phyloP scores from a whole-genome alignment of 2,797 vertebrate species.

The Neosilurus hyrtlii region DNA sequence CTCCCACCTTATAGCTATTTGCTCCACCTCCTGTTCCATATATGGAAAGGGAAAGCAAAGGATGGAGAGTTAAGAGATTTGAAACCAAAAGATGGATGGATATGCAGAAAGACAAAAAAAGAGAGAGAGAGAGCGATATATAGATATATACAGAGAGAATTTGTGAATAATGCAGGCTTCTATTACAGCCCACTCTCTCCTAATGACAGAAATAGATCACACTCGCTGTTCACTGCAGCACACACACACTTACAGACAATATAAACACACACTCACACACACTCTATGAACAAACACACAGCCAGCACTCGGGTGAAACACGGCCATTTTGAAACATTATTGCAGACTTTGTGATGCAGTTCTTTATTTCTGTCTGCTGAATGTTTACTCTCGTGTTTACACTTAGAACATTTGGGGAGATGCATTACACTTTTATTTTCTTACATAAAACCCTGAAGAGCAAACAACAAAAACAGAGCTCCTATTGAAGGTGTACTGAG shows the following conservation, averaged over 20 bases:
- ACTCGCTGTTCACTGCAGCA: constrained; percentile 57
- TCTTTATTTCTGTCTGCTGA: background rate
- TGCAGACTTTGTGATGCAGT: background rate
- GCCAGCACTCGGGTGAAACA: background rate
- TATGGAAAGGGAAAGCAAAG: background rate
- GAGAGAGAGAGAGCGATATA: background rate
- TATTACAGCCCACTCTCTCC: constrained; percentile 70
- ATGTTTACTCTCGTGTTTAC: background rate
- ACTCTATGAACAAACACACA: background rate
- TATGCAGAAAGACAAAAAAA: background rate
- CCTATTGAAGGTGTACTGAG: background rate
- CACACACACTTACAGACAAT: constrained; percentile 55
- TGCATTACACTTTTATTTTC: background rate
- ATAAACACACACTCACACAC: background rate
- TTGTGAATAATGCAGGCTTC: constrained; percentile 75
- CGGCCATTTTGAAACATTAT: constrained; percentile 6
- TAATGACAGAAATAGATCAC: constrained; percentile 75
- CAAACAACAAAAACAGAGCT: background rate
- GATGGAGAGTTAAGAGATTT: background rate
- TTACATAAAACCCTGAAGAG: background rate
- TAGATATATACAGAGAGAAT: constrained; percentile 38
- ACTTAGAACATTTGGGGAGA: background rate
- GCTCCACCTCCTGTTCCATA: background rate
- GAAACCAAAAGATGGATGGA: background rate
- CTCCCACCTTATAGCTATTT: background rate